Base-by-base conservation (phyloP, 2,797 vertebrate species). In the Morelia viridis region DNA sequence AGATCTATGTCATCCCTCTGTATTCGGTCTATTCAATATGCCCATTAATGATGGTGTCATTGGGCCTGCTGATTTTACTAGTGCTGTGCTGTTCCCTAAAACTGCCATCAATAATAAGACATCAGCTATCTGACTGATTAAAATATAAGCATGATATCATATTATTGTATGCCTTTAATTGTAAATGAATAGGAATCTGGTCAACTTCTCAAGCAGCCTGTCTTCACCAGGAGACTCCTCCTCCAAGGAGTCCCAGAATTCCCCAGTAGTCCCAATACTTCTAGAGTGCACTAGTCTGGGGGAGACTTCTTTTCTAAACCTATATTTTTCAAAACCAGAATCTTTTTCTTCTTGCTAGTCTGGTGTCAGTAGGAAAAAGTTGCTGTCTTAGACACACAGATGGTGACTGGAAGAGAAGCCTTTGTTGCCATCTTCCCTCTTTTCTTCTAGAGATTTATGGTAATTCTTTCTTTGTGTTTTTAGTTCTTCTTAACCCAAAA, bases 391-490 rank as follows among this genome's bases (percentile, higher is more conserved):
- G 3, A 24, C 0, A 22, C 71, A 80, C 35, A 80, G 19, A 80
- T 80, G 76, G 41, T 46, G 22, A 22, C 41, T 87, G 89, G 64
- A 84, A 41, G 1, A 1, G 89, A 10, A 57, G 50, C 1, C 46
- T 95, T 91, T 92, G 35, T 0, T 76, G 22, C 28, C 84, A 60
- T 26, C 58, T 92, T 0, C 0, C 9, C 88, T 6, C 35, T 13
- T 92, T 85, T 89, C 41, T 91, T 71, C 62, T 22, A 56, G 83
- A 93, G 87, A 91, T 89, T 76, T 93, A 93, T 91, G 53, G 60
- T 41, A 57, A 17, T 19, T 83, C 58, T 87, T 90, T 83, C 85
- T 62, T 85, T n/a, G 17, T 10, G 11, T 60, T 71, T 93, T 50
- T 61, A 86, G 62, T 62, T 61, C 87, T 89, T 64, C 58, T 86